A percentile compares a stretch with the other conserved stretches of the same genome.
Conservation (phyloP, 2,797 vertebrate genomes). For the Meda fulgida region DNA sequence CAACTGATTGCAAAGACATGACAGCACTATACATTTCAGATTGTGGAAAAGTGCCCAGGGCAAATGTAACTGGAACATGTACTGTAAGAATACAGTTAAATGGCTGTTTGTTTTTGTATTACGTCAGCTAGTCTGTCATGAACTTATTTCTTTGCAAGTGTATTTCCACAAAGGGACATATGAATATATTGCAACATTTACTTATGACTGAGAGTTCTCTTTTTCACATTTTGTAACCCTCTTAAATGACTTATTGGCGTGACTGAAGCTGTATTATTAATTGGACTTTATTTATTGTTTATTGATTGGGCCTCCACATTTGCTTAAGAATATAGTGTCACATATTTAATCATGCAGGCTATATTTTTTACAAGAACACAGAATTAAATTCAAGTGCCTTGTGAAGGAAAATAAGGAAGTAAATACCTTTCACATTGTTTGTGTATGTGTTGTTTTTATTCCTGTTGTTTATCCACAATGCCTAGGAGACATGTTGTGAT, state of each 20-base stretch:
- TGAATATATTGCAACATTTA: slow-evolving; percentile 61
- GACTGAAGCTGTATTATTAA: background rate
- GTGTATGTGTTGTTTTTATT: background rate
- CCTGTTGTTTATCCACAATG: slow-evolving; percentile 44
- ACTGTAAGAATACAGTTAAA: slow-evolving; percentile 57
- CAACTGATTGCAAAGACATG: slow-evolving; percentile 2
- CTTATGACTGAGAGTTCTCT: slow-evolving; percentile 49
- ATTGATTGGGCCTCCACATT: background rate
- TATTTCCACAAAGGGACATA: slow-evolving; percentile 64
- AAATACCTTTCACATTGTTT: background rate
- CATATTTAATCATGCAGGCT: background rate
- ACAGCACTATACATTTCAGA: slow-evolving; percentile 52
- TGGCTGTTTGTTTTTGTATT: slow-evolving; percentile 69
- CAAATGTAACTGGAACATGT: slow-evolving; percentile 23
- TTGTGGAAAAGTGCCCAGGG: slow-evolving; percentile 58
- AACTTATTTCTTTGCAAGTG: slow-evolving; percentile 70
- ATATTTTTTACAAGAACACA: background rate
- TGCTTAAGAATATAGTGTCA: background rate
- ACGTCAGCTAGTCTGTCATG: slow-evolving; percentile 65
- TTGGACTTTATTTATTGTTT: background rate
- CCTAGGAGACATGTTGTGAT: slow-evolving; percentile 62
- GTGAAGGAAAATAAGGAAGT: background rate
- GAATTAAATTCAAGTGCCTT: background rate
- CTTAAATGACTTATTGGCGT: background rate
- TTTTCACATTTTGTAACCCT: background rate